Base-by-base conservation (phyloP, 1,140 invertebrate genomes). In the Trichoplusia ni region DNA sequence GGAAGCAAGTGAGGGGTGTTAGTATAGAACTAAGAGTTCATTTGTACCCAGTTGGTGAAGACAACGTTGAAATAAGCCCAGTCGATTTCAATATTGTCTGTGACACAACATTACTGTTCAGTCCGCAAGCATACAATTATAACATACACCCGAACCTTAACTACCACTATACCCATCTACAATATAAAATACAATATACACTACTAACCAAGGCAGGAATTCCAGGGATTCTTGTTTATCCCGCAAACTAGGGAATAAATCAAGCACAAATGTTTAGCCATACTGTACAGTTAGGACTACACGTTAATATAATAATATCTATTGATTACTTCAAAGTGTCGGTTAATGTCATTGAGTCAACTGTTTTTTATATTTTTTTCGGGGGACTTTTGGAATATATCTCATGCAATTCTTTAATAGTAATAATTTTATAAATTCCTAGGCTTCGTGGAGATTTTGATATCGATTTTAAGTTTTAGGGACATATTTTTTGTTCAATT, bases 191-290 rank as follows among this genome's bases (percentile, higher is more conserved):
- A 85, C 76, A 79, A 71, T 77, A 72, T 83, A 79, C 76, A 78
- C 77, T 94, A 94, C 93, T 93, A 93, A 94, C 93, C 93, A 94
- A 92, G 93, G 93, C 84, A 93, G 91, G 92, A 93, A 94, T 90
- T 94, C 93, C 93, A 94, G 93, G 76, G 91, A 90, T 87, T 94
- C 93, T 91, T 91, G 91, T 91, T 94, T 94, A 92, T 94, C 93
- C 93, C 93, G 92, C 92, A 92, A 93, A 94, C 93, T 94, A 93
- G 80, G 80, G 79, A 88, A 84, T 84, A 88, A 89, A 84, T 78
- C 76, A 86, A 85, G 81, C 78, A 84, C 69, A 81, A 61, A 67
- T 74, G 71, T 79, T 81, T 78, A 81, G 77, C 78, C 23, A 60
- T 60, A 33, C 56, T 47, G 40, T 60, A 60, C 40, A 60, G 29